phyloP scores from a whole-genome alignment of 2,888 invertebrate genomes.

The Girardia tigrina region DNA sequence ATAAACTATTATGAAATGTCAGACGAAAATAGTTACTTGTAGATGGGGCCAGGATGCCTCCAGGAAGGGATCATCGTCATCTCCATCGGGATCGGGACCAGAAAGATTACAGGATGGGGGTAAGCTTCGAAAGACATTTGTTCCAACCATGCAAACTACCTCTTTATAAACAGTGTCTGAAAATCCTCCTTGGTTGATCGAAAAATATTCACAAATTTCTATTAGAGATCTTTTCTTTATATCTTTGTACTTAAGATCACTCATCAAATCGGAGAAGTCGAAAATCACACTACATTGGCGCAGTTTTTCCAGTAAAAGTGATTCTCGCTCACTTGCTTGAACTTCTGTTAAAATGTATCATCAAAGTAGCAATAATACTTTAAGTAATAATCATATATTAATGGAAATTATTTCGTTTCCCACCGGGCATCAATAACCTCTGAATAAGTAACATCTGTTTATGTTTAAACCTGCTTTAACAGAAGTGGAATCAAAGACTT shows the following conservation, averaged over 20 bases:
- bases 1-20: too few species aligned
- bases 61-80: slow-evolving; percentile 96
- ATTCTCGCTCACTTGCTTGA: slow-evolving; percentile 75
- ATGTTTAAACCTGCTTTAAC: too few species aligned
- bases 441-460: too few species aligned
- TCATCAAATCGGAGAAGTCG: slow-evolving; percentile 89
- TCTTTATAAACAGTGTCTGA: slow-evolving; percentile 94
- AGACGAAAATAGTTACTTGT: slow-evolving; percentile 51
- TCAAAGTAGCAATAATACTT: background rate
- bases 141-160: slow-evolving; percentile 73
- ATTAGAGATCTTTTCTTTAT: slow-evolving; percentile 87
- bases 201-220: slow-evolving; percentile 91
- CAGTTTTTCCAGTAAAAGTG: slow-evolving; percentile 84
- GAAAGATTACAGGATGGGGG: slow-evolving; percentile 70
- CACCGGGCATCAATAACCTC: too few species aligned
- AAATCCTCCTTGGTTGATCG: slow-evolving; percentile 73
- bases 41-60: slow-evolving; percentile 99
- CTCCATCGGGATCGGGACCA: slow-evolving; percentile 80
- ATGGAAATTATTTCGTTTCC: too few species aligned
- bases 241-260: slow-evolving; percentile 96
- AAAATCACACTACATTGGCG: slow-evolving; percentile 95
- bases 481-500: too few species aligned
- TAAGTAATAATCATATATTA: too few species aligned
- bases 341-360: slow-evolving; percentile 39
- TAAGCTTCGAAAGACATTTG: slow-evolving; percentile 85